These are phyloP conservation scores for Leucophenga montana DNA, from an alignment of 2,888 invertebrate species.

Conservation along the genomic window DNA sequence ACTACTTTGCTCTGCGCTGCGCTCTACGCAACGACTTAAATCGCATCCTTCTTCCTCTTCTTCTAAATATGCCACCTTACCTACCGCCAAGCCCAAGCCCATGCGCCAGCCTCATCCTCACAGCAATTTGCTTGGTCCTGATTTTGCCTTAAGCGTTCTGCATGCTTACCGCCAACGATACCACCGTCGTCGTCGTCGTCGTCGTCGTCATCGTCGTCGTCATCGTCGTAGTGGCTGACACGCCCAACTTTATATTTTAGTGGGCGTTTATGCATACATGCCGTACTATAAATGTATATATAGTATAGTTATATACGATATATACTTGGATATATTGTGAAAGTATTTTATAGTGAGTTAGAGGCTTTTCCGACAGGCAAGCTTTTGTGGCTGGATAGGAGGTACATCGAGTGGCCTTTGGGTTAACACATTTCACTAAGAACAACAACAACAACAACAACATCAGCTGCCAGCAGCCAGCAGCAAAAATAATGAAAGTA, in stretches of 20 bases:
- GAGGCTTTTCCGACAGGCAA: neutral
- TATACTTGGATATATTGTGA: constrained; percentile 40
- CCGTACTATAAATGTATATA: neutral
- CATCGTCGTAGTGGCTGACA: too few relatives aligned
- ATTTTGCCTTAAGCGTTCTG: too few relatives aligned
- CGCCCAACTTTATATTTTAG: too few relatives aligned
- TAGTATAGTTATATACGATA: constrained; percentile 23
- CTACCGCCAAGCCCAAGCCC: neutral
- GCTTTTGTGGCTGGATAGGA: neutral
- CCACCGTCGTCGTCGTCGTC: too few relatives aligned
- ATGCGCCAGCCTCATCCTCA: too few relatives aligned
- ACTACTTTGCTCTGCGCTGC: constrained; percentile 36
- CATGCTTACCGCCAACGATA: too few relatives aligned
- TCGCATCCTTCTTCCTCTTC: neutral
- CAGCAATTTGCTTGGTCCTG: neutral
- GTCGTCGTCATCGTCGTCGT: too few relatives aligned
- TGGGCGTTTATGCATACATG: too few relatives aligned
- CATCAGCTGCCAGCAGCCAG: constrained; percentile 46
- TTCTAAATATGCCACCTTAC: too few relatives aligned
- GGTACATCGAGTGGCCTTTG: neutral
- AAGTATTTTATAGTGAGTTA: neutral
- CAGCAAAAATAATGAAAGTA: constrained; percentile 68
- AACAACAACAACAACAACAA: neutral
- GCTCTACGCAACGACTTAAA: neutral
- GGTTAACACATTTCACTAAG: neutral